Evolutionary conservation across 2,113 vertebrate genomes (phyloP).

Genomic region (Ptilorrhoa leucosticta): DNA sequence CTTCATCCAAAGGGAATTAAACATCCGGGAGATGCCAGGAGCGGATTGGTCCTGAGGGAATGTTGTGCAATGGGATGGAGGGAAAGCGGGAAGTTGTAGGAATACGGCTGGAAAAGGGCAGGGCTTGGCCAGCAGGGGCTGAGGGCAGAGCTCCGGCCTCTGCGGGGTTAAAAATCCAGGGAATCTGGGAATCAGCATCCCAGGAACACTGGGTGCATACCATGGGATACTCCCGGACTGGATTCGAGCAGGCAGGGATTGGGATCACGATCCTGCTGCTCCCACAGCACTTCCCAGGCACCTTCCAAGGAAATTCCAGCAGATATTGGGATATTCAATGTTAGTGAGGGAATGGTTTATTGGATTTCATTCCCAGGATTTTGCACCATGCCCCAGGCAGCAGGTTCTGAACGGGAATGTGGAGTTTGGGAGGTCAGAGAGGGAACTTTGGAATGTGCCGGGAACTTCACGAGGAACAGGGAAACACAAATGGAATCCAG

Average conservation of each 20-base stretch:
- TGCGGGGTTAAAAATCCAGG: not conserved
- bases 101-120: not conserved
- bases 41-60: slow-evolving; percentile 31
- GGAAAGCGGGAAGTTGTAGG: not conserved
- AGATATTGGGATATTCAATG: not conserved
- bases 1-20: slow-evolving; percentile 70
- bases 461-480: not conserved
- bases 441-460: not conserved
- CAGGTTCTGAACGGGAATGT: not conserved
- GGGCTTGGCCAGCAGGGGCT: not conserved
- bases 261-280: not conserved
- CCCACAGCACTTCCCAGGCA: accelerated
- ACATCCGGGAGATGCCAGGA: slow-evolving; percentile 57
- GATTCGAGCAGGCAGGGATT: accelerated
- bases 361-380: not conserved
- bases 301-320: not conserved
- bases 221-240: accelerated
- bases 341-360: not conserved
- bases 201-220: not conserved
- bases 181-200: accelerated
- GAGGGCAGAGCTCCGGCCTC: not conserved
- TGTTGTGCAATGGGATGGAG: slow-evolving; percentile 18
- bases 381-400: not conserved
- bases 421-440: not conserved
- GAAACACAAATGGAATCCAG: not conserved